Evolutionary conservation across 2,888 invertebrate species (phyloP).

Genomic region (Chironomus tentans): DNA sequence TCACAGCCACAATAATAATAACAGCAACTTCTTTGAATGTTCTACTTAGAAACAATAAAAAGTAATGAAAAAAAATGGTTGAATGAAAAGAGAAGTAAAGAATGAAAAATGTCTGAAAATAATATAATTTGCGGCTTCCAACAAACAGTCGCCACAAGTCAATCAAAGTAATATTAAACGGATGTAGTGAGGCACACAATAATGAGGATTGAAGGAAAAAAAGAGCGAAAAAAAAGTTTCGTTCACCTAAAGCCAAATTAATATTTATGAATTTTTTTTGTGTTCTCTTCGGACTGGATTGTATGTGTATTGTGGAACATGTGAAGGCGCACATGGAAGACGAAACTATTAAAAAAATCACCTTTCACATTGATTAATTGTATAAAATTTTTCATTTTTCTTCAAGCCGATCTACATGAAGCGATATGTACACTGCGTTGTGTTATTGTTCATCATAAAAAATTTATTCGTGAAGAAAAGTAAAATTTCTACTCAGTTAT

Average conservation of each 20-base stretch:
- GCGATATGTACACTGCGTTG: too few species aligned
- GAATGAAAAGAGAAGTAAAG: not conserved
- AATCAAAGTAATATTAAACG: slow-evolving; percentile 25
- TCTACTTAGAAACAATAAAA: too few species aligned
- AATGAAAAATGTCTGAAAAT: slow-evolving; percentile 17
- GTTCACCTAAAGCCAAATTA: not conserved
- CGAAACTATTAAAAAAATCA: slow-evolving; percentile 24
- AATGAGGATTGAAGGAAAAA: not conserved
- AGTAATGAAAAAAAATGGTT: too few species aligned
- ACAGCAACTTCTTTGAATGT: not conserved
- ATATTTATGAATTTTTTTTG: not conserved
- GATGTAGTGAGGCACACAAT: slow-evolving; percentile 18
- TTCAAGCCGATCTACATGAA: not conserved
- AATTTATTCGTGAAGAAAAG: too few species aligned
- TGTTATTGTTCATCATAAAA: too few species aligned
- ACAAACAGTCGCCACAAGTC: slow-evolving; percentile 27
- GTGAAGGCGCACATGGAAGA: slow-evolving; percentile 11
- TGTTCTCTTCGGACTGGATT: too few species aligned
- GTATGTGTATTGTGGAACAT: not conserved
- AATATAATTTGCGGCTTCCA: slow-evolving; percentile 23
- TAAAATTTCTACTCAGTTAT: too few species aligned
- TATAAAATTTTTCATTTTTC: slow-evolving; percentile 16
- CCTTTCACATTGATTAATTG: slow-evolving; percentile 27
- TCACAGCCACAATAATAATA: too few species aligned
- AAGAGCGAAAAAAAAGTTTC: not conserved